A percentile compares a stretch with the other conserved stretches of the same genome.
These are phyloP conservation scores for Bubo blakistoni DNA, from an alignment of 2,113 vertebrate species.

Conservation along the genomic window DNA sequence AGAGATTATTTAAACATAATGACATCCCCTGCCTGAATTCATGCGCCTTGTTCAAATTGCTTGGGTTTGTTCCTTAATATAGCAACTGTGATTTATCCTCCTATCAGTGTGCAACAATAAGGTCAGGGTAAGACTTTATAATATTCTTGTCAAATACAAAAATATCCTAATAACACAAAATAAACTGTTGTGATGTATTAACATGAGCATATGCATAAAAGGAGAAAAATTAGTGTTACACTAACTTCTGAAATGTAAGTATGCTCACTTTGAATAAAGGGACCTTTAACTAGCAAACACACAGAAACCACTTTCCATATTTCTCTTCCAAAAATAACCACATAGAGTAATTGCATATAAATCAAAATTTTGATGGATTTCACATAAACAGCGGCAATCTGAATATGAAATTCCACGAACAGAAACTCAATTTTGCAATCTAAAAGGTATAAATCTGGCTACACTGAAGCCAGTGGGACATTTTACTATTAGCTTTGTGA, in stretches of 20 bases:
- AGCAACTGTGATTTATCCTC: neutral
- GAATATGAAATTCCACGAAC: neutral
- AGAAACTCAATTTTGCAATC: neutral
- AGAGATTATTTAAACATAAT: neutral
- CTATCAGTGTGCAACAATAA: neutral
- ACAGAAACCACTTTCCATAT: neutral
- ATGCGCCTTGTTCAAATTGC: neutral
- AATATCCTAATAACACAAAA: neutral
- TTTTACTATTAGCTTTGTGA: neutral
- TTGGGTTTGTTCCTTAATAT: neutral
- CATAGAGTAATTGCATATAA: neutral
- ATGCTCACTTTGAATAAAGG: neutral
- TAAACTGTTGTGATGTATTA: neutral
- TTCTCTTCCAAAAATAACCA: slow-evolving; percentile 8
- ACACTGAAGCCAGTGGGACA: neutral
- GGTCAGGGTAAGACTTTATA: neutral
- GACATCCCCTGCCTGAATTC: neutral
- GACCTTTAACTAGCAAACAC: neutral
- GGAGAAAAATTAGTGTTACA: neutral
- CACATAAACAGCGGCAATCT: neutral
- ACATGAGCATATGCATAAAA: neutral
- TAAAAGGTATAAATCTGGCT: neutral
- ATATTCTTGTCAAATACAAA: neutral
- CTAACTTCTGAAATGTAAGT: neutral
- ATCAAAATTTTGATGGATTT: neutral